Base-by-base conservation (phyloP, 2,888 invertebrate genomes). In the Tetropium fuscum region DNA sequence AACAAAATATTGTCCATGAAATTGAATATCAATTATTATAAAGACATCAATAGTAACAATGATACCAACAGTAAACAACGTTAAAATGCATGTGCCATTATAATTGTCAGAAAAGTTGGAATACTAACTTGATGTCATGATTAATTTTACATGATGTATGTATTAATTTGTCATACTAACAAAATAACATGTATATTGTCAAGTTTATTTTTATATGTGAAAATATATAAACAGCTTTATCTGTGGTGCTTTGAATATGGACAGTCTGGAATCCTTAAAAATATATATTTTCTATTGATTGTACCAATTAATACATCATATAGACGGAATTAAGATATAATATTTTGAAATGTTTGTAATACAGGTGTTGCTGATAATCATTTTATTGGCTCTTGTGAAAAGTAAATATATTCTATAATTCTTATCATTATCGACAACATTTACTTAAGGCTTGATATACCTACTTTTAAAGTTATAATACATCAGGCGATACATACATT, bases 311-410 rank as follows among this genome's bases (percentile, higher is more conserved):
- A 51, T 22, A 13, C 8, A 44, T 27, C 27, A 51, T 16, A 40
- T 51, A 51, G 16, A 27, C n/a, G 40, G 51, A 51, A 51, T 51
- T 51, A 51, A 51, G 44, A 30, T 49, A 41, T 20, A 49, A 43
- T 30, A 49, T 38, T 45, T 49, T 44, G 51, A 51, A 40, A 58
- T 56, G 38, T 53, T 58, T 59, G 54, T 55, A 49, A 55, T 62
- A 60, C 63, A 63, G 63, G 60, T 63, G 60, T 48, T 51, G 32
- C 54, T 58, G 60, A 63, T 60, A 57, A 59, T n/a, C 18, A 55
- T 53, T 59, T 60, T 60, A 63, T 55, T 59, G 63, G 58, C 55
- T 64, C 60, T 64, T 64, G 67, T 62, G 67, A 67, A 63, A 64
- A 47, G 54, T 47, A 64, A 64, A 67, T 58, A 58, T 45, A 44